Base-by-base conservation (phyloP, 2,113 vertebrate species). In the Rhynchomys soricoides region DNA sequence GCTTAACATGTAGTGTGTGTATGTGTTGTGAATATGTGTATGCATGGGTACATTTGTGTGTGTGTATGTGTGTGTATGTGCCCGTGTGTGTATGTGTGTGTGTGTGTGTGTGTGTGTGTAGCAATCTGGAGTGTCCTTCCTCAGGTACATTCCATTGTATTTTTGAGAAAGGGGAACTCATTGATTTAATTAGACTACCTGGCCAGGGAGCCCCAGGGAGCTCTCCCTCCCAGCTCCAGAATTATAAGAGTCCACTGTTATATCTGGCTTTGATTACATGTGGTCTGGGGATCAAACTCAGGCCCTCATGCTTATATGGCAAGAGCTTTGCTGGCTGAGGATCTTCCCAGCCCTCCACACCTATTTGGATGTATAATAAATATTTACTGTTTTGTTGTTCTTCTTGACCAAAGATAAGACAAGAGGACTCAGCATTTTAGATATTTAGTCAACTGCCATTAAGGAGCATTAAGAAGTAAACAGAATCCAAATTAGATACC, bases 401-500 rank as follows among this genome's bases (percentile, higher is more conserved):
- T 21, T 43, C 19, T 62, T 78, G 31, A 89, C 0, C 43, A 66
- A 87, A 90, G 92, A 74, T 64, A 96, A 50, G 50, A 91, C 52
- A 4, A 48, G 70, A 77, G 89, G 94, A 93, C 68, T 68, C 94
- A 93, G 52, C 62, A 89, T 70, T 15, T 83, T 71, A 95, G 95
- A 93, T 95, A 82, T 97, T 98, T 94, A 96, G 96, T 98, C 86
- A 71, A 70, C 90, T 97, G 96, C 90, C 96, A 94, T 98, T 98
- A 98, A 81, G 74, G 93, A 98, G 97, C 94, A 97, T 98, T 96
- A 92, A 96, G 95, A 98, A 98, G 97, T 96, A 98, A 97, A 96
- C 90, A 97, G 97, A 96, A 95, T 97, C 97, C 97, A 98, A 98
- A 98, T 97, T 95, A 98, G 97, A 97, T 97, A 98, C 97, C 98